Base-by-base conservation (phyloP, 1,140 invertebrate genomes). In the Macrosteles quadrilineatus region DNA sequence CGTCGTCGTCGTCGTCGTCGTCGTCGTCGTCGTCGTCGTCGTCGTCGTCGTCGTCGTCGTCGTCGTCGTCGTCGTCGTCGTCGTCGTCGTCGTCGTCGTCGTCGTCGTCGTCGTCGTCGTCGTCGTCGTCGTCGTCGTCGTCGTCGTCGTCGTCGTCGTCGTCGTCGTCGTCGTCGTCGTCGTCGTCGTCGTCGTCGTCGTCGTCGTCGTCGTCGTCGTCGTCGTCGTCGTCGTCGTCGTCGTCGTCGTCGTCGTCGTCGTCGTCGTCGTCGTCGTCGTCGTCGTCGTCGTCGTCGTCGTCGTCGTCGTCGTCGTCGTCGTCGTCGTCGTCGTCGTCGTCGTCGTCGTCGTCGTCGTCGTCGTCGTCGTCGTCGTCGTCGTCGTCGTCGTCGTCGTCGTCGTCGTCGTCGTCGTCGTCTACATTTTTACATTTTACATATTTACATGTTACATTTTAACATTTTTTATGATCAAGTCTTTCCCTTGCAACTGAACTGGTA, bases 71-170 rank as follows among this genome's bases (percentile, higher is more conserved):
- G 32, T 30, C 9, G 32, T 63, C 25, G 21, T 30, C 21, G 19
- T 63, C 29, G 29, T 63, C 59, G 14, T 63, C 59, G 9, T 63
- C 59, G 21, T 63, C 59, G 2, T 65, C 63, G 6, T 65, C 63
- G 4, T 65, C 63, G 11, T 65, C 29, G 11, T 65, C 63, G 14
- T 65, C 63, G 11, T 65, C 29, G 3, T 65, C 63, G 1, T 65
- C 31, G 11, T 65, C 63, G 1, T 65, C 63, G 1, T 65, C 63
- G 1, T 65, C 63, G 23, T 65, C 29, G 0, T 32, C 29, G 1
- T 65, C 63, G 2, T 65, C 63, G 30, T 27, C 66, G 30, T 53
- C 30, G n/a, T 68, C 43, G 1, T 68, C 66, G 1, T 50, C 43
- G 1, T 31, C 66, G 21, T 27, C 23, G 36, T 55, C 66, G 27